Evolutionary conservation across 2,888 invertebrate genomes (phyloP).

Genomic region (Malacosoma neustria): DNA sequence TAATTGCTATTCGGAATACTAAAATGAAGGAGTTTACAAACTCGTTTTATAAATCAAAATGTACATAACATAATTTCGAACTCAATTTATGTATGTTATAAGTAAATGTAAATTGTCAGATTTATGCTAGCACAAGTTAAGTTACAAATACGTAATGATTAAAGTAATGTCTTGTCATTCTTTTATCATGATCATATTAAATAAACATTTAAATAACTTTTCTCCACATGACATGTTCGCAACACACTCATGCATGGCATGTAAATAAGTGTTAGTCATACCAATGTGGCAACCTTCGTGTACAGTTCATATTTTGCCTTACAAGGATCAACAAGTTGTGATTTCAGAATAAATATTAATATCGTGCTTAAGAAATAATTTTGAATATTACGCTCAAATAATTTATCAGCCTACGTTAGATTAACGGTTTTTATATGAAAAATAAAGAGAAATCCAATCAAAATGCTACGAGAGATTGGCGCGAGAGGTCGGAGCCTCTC

Average conservation of each 20-base stretch:
- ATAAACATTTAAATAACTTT: not conserved
- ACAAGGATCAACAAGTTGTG: constrained; percentile 21
- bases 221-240: not conserved
- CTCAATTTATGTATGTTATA: no score
- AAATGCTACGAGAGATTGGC: constrained; percentile 46
- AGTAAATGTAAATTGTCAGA: not conserved
- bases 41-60: no score
- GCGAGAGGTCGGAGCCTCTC: constrained; percentile 55
- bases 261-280: constrained; percentile 11
- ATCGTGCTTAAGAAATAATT: not conserved
- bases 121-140: not conserved
- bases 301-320: constrained; percentile 36
- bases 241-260: not conserved
- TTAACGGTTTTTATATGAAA: constrained; percentile 26
- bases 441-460: constrained; percentile 62
- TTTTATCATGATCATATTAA: constrained; percentile 2
- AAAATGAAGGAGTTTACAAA: no score
- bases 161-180: no score
- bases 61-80: no score
- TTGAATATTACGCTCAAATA: no score
- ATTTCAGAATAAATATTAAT: constrained; percentile 2
- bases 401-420: no score
- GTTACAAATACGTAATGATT: not conserved
- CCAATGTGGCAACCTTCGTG: constrained; percentile 18
- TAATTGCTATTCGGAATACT: no score